Base-by-base conservation (phyloP, 2,888 invertebrate species). In the Dicycla oo region DNA sequence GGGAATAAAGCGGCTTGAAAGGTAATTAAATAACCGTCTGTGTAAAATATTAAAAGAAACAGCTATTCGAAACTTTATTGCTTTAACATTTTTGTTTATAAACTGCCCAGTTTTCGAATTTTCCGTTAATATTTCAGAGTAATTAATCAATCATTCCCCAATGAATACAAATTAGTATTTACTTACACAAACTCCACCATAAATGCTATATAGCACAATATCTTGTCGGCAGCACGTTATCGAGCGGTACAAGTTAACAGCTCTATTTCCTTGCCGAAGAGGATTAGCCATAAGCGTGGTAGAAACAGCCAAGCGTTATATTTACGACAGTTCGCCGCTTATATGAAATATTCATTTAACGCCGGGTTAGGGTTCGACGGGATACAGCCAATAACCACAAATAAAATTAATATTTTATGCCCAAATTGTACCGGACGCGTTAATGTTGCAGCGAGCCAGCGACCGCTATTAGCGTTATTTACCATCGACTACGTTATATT, bases 331-430 rank as follows among this genome's bases (percentile, higher is more conserved):
- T 75, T 80, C 73, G 75, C 73, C 65, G 71, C 64, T 81, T 66
- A 75, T 83, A 87, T 89, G 86, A 84, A 90, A 88, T 89, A 91
- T 91, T 90, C 88, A 90, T 86, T 83, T 83, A 75, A 83, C 83
- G 67, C 76, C 76, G 82, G 74, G 60, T 51, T 38, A 69, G 75
- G 82, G 81, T 80, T 80, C 82, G 78, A 83, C 78, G 79, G 86
- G 84, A 79, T 84, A 86, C 83, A 81, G 82, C 83, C 87, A 80
- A 87, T 89, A 86, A 84, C 87, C 88, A 78, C 89, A 87, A 87
- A 87, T 89, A 86, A 84, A 86, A 83, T 89, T 84, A 85, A 87
- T 88, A 84, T 84, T 86, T 86, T 74, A 87, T 86, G 77, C 40
- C 60, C 62, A 74, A 77, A 85, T 70, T 68, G 68, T 70, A 82